Base-by-base conservation (phyloP, 2,797 vertebrate genomes). In the Gambelia wislizenii region DNA sequence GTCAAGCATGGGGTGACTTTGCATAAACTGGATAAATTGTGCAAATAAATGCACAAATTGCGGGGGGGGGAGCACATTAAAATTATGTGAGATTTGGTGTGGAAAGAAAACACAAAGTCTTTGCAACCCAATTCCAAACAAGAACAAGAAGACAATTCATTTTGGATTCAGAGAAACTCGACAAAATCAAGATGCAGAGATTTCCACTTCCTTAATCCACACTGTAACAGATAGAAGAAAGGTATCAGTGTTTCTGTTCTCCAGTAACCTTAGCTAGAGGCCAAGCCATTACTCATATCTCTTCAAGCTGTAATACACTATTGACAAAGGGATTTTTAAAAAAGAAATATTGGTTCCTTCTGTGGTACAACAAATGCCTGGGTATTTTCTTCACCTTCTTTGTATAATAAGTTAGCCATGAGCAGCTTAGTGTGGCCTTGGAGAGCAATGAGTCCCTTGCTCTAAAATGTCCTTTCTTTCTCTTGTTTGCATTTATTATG, bases 291-390 rank as follows among this genome's bases (percentile, higher is more conserved):
- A 14, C 47, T 27, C 52, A n/a, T 47, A 25, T 82, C 52, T 39
- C 70, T 75, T 56, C 72, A 56, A 33, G 14, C 52, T 30, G 14
- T 49, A 42, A 59, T 42, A 6, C 70, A n/a, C 27, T 77, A 85
- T 59, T 61, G 84, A 85, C 52, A 75, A 44, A 42, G 33, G 52
- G 56, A 44, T 85, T 61, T 61, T 67, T 67, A 33, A 3, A 13
- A 13, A n/a, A 54, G 67, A 84, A 84, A 72, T 84, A 54, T 54
- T 84, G 83, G 47, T 56, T 74, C 75, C 49, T 75, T 22, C 39
- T 30, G 42, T 70, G 82, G 44, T 10, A 12, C 30, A 70, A 44
- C 36, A 67, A 54, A 36, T 54, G 4, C 14, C 49, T 72, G 47
- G 5, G 33, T 22, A 27, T 72, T 70, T 84, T 52, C 39, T 42